These are phyloP conservation scores for Planiliza haematocheilus DNA, from an alignment of 2,113 vertebrate genomes.

Conservation along the genomic window DNA sequence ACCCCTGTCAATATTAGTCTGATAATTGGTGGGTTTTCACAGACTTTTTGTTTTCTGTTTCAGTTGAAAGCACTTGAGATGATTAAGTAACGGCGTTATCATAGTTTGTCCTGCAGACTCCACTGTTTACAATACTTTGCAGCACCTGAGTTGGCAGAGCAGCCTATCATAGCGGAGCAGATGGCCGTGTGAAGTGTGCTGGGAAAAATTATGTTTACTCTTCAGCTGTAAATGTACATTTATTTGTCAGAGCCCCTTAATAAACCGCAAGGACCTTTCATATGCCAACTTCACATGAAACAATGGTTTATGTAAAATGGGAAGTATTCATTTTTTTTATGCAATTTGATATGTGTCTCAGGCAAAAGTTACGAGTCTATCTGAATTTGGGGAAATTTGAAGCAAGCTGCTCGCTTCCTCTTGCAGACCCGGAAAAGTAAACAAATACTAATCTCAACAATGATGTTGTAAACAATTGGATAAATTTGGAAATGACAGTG, in stretches of 20 bases:
- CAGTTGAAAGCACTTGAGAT: slow-evolving; percentile 26
- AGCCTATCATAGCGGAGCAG: slow-evolving; percentile 54
- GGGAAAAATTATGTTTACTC: slow-evolving; percentile 36
- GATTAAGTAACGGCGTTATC: slow-evolving; percentile 32
- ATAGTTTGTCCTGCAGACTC: slow-evolving; percentile 35
- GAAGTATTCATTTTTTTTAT: no score
- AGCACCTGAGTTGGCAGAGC: slow-evolving; percentile 56
- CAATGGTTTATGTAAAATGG: background rate
- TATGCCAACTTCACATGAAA: background rate
- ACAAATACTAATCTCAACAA: background rate
- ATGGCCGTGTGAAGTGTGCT: slow-evolving; percentile 47
- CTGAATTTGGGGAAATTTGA: background rate
- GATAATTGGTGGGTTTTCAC: background rate
- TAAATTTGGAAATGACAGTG: background rate
- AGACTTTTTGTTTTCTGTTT: background rate
- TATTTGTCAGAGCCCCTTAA: slow-evolving; percentile 21
- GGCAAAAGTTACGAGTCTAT: background rate
- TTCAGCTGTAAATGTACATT: slow-evolving; percentile 35
- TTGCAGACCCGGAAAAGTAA: slow-evolving; percentile 9
- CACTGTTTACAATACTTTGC: slow-evolving; percentile 51
- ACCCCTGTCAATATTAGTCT: background rate
- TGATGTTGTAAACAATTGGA: slow-evolving; percentile 5
- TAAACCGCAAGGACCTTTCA: background rate
- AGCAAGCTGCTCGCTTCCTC: background rate
- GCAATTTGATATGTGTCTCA: background rate